Conservation (phyloP, 2,797 vertebrate genomes). For the Sebastes iracundus region DNA sequence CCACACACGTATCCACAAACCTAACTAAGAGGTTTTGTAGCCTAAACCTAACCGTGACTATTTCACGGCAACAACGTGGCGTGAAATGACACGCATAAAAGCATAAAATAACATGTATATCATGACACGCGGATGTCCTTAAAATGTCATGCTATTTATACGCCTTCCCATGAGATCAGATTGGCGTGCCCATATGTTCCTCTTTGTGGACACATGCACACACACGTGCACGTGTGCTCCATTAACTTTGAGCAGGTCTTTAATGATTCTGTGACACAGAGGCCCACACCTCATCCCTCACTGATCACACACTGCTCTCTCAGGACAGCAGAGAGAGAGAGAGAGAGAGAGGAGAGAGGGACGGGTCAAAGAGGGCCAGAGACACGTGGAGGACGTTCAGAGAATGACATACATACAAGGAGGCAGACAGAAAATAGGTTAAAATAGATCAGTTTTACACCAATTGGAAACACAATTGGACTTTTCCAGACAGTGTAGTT, state of each 20-base stretch:
- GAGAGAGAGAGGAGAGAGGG: no score
- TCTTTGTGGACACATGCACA: not conserved
- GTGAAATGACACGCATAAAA: not conserved
- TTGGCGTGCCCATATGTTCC: not conserved
- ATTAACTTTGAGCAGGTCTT: conserved; percentile 49
- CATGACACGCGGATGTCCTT: not conserved
- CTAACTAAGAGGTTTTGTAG: no score
- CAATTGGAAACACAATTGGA: not conserved
- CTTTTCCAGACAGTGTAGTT: not conserved
- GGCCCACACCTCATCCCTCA: conserved; percentile 54
- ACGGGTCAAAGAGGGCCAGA: not conserved
- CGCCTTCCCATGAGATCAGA: not conserved
- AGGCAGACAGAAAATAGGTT: not conserved
- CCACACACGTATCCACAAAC: no score
- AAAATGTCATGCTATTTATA: not conserved
- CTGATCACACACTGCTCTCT: conserved; percentile 27
- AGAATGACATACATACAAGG: conserved; percentile 9
- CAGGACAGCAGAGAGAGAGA: not conserved
- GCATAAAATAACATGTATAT: not conserved
- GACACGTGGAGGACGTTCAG: not conserved
- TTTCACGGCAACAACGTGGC: no score
- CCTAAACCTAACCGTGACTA: no score
- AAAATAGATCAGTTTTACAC: not conserved
- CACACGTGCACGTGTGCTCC: not conserved
- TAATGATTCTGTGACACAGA: conserved; percentile 53